These are phyloP conservation scores for Vidua macroura DNA, from an alignment of 2,113 vertebrate species.

Conservation along the genomic window DNA sequence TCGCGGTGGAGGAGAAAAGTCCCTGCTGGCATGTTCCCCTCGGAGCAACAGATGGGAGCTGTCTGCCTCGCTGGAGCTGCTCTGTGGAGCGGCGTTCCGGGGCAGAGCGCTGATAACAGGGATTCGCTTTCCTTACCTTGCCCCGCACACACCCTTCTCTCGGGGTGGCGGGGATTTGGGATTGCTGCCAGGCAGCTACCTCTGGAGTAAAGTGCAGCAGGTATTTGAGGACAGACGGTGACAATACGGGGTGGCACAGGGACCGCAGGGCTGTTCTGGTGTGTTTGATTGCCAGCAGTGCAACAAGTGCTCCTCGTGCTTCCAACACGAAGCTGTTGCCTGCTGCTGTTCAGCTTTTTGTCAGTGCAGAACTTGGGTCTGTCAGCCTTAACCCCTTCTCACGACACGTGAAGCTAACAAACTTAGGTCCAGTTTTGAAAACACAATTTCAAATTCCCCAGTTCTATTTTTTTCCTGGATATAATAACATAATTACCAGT, in stretches of 20 bases:
- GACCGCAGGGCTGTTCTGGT: not conserved
- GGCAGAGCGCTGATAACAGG: not conserved
- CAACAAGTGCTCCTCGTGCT: not conserved
- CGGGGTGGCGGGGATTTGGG: not conserved
- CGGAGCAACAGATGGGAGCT: not conserved
- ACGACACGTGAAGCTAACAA: not conserved
- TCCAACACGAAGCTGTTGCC: not conserved
- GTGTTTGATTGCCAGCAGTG: not conserved
- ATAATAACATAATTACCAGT: conserved; percentile 36
- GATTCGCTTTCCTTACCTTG: not conserved
- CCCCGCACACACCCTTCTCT: not conserved
- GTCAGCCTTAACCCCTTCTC: not conserved
- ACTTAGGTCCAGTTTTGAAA: not conserved
- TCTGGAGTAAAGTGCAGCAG: not conserved
- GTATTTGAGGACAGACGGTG: not conserved
- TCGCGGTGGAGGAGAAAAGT: not conserved
- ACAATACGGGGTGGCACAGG: not conserved
- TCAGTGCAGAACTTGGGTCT: not conserved
- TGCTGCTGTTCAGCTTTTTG: not conserved
- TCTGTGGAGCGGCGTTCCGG: not conserved
- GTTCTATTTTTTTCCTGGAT: conserved; percentile 27
- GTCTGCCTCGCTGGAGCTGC: not conserved
- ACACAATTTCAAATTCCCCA: not conserved
- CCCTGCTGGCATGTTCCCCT: not conserved
- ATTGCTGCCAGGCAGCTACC: not conserved